phyloP scores from a whole-genome alignment of 2,888 invertebrate species.

The Sinhomidia bicolor region DNA sequence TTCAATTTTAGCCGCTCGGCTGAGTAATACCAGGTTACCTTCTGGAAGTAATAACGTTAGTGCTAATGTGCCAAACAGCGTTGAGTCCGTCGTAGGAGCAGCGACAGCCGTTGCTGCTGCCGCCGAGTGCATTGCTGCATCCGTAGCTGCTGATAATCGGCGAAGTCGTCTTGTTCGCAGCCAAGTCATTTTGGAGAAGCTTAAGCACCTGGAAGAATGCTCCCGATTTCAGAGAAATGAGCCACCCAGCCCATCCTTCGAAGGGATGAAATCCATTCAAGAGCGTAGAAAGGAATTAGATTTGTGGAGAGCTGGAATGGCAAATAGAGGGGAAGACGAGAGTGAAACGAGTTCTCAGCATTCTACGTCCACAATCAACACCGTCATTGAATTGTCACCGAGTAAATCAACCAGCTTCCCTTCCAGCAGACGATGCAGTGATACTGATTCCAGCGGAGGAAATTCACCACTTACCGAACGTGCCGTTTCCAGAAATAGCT shows the following conservation, averaged over 20 bases:
- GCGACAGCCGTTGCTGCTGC: slow-evolving; percentile 64
- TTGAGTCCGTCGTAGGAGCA: slow-evolving; percentile 77
- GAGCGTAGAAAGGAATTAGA: slow-evolving; percentile 81
- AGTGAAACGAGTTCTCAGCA: slow-evolving; percentile 82
- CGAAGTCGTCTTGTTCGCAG: slow-evolving; percentile 80
- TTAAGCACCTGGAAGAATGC: slow-evolving; percentile 81
- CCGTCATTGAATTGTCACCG: slow-evolving; percentile 81
- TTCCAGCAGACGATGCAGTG: slow-evolving; percentile 78
- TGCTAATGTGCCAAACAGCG: slow-evolving; percentile 73
- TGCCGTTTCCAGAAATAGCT: slow-evolving; percentile 77
- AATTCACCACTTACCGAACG: slow-evolving; percentile 79
- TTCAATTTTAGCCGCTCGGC: slow-evolving; percentile 75
- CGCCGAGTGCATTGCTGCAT: slow-evolving; percentile 59
- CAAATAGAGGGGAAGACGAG: slow-evolving; percentile 80
- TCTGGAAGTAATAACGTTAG: slow-evolving; percentile 68
- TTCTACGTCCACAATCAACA: slow-evolving; percentile 82
- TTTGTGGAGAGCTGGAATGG: slow-evolving; percentile 80
- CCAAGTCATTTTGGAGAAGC: slow-evolving; percentile 81
- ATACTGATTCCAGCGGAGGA: slow-evolving; percentile 78
- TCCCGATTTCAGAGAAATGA: slow-evolving; percentile 80
- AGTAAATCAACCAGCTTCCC: slow-evolving; percentile 78
- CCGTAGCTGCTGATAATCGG: slow-evolving; percentile 64
- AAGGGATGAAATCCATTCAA: slow-evolving; percentile 81
- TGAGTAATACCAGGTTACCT: slow-evolving; percentile 73
- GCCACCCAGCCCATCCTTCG: slow-evolving; percentile 80